phyloP scores from a whole-genome alignment of 2,888 invertebrate species.

The Ectemnius continuus region DNA sequence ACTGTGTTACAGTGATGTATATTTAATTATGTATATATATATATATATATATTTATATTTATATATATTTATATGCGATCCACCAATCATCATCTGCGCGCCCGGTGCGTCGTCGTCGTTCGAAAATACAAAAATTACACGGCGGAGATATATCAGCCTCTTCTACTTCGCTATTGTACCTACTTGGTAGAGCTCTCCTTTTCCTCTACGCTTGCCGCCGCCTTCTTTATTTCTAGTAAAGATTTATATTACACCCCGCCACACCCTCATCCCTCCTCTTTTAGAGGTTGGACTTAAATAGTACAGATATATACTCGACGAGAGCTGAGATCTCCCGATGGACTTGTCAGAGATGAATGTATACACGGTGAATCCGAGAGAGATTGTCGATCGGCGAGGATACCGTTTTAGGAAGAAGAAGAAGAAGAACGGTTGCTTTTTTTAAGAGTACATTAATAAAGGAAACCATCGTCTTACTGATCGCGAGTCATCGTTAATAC shows the following conservation, averaged over 20 bases:
- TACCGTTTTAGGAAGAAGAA: conserved; percentile 31
- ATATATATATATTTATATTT: too few species aligned
- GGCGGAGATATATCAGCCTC: conserved; percentile 63
- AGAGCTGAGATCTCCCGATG: too few species aligned
- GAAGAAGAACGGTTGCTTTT: conserved; percentile 42
- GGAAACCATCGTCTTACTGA: neutral
- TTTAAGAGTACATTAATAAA: conserved; percentile 1
- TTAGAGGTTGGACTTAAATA: too few species aligned
- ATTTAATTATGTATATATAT: conserved; percentile 16
- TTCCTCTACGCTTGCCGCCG: conserved; percentile 17
- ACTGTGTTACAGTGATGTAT: conserved; percentile 51
- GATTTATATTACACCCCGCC: conserved; percentile 41
- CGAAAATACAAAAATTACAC: conserved; percentile 63
- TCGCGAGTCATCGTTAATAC: too few species aligned
- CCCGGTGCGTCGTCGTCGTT: neutral
- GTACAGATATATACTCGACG: too few species aligned
- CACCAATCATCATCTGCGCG: neutral
- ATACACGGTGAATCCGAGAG: too few species aligned
- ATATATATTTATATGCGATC: conserved; percentile 3
- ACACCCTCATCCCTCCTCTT: too few species aligned
- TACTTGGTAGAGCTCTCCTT: conserved; percentile 33
- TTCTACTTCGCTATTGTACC: conserved; percentile 45
- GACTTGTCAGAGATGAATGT: too few species aligned
- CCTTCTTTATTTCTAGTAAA: conserved; percentile 10
- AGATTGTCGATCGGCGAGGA: conserved; percentile 16